These are phyloP conservation scores for Pseudomyrmex flavicornis DNA, from an alignment of 1,140 invertebrate genomes.

Conservation along the genomic window DNA sequence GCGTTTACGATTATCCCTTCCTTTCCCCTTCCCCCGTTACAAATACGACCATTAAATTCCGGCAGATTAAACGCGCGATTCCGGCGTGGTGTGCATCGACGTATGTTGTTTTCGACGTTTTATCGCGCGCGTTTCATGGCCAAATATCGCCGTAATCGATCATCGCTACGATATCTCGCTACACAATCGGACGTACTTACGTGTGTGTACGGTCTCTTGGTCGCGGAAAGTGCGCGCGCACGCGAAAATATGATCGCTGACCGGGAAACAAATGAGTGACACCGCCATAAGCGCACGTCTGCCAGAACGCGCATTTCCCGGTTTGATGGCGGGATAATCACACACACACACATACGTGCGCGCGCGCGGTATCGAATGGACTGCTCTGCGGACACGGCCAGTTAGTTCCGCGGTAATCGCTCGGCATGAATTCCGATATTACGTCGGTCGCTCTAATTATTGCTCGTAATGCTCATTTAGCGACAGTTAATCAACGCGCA, in stretches of 20 bases:
- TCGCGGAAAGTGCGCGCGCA: not conserved
- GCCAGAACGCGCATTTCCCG: slow-evolving; percentile 49
- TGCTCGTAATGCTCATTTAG: slow-evolving; percentile 57
- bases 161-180: too few species aligned
- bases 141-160: slow-evolving; percentile 10
- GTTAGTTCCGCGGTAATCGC: slow-evolving; percentile 66
- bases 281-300: slow-evolving; percentile 57
- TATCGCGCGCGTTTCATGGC: slow-evolving; percentile 2
- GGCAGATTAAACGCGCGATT: slow-evolving; percentile 1
- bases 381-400: slow-evolving; percentile 59
- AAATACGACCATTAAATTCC: slow-evolving; percentile 25
- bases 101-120: slow-evolving; percentile 17
- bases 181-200: not conserved
- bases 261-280: slow-evolving; percentile 70
- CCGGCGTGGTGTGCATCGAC: not conserved
- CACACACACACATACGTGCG: not conserved
- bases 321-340: slow-evolving; percentile 64
- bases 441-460: slow-evolving; percentile 58
- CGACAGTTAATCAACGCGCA: slow-evolving; percentile 61
- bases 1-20: slow-evolving; percentile 30
- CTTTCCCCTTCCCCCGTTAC: not conserved
- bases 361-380: slow-evolving; percentile 43
- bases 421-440: slow-evolving; percentile 64
- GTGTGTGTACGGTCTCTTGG: not conserved
- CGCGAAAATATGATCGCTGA: slow-evolving; percentile 11